Percentiles rank a stretch among this genome's conserved stretches.
These are phyloP conservation scores for Nothoprocta perdicaria DNA, from an alignment of 2,113 vertebrate genomes.

Conservation along the genomic window DNA sequence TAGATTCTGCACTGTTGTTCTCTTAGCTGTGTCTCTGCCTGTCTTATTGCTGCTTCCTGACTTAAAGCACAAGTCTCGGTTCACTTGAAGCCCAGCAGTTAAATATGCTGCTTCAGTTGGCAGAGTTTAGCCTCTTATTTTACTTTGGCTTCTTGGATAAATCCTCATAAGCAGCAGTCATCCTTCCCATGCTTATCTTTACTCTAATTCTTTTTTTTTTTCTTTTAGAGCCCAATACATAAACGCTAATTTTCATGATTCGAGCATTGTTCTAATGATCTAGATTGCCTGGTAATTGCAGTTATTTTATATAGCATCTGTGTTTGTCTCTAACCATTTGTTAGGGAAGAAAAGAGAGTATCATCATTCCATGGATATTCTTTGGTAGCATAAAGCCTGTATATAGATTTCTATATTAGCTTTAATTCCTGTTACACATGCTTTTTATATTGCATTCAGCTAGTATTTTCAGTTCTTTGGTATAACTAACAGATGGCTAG, in stretches of 20 bases:
- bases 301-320: not conserved
- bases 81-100: not conserved
- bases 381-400: not conserved
- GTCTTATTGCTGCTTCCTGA: not conserved
- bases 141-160: not conserved
- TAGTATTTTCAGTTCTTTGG: not conserved
- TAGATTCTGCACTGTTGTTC: not conserved
- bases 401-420: not conserved
- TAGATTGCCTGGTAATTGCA: not conserved
- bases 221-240: not conserved
- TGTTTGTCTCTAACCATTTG: not conserved
- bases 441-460: not conserved
- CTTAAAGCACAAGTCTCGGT: not conserved
- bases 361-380: not conserved
- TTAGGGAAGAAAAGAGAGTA: not conserved
- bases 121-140: not conserved
- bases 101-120: fast-evolving
- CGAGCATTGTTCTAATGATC: not conserved
- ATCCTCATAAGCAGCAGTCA: not conserved
- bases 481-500: not conserved
- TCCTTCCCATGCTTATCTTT: not conserved
- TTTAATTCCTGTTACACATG: not conserved
- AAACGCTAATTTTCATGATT: not conserved
- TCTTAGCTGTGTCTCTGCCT: not conserved
- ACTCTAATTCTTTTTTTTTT: not conserved